phyloP scores from a whole-genome alignment of 2,888 invertebrate genomes.

The Keiferia lycopersicella region DNA sequence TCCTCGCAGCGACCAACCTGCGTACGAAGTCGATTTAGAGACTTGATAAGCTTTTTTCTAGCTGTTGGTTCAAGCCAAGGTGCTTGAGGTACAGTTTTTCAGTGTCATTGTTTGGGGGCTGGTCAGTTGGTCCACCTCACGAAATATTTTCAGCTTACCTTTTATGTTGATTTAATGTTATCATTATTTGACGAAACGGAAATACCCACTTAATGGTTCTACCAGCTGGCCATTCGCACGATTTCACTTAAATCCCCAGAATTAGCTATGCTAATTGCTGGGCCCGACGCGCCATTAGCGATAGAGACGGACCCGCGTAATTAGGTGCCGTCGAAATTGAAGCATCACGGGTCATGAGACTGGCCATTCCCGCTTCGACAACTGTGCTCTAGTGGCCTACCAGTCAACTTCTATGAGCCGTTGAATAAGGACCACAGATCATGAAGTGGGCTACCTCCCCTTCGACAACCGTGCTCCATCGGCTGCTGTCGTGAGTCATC shows the following conservation, averaged over 20 bases:
- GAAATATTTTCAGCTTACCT: no score
- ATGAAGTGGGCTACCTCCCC: no score
- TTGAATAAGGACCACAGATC: no score
- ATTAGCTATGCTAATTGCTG: constrained; percentile 16
- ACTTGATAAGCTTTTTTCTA: no score
- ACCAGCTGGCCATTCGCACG: constrained; percentile 11
- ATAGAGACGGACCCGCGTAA: constrained; percentile 20
- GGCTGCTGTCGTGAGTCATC: background rate
- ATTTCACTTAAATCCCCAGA: constrained; percentile 14
- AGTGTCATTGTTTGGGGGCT: no score
- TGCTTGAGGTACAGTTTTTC: no score
- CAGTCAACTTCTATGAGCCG: no score
- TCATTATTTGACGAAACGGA: background rate
- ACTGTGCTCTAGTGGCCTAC: background rate
- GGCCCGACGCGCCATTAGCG: constrained; percentile 20
- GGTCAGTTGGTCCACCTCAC: no score
- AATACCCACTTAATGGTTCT: background rate
- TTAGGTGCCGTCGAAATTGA: constrained; percentile 24
- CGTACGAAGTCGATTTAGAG: no score
- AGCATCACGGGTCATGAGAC: constrained; percentile 2
- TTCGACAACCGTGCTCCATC: background rate
- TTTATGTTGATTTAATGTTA: no score
- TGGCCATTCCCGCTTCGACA: background rate
- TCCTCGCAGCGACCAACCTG: no score
- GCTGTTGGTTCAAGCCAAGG: no score